Conservation (phyloP, 2,888 invertebrate species). For the Eubasilissa splendida region DNA sequence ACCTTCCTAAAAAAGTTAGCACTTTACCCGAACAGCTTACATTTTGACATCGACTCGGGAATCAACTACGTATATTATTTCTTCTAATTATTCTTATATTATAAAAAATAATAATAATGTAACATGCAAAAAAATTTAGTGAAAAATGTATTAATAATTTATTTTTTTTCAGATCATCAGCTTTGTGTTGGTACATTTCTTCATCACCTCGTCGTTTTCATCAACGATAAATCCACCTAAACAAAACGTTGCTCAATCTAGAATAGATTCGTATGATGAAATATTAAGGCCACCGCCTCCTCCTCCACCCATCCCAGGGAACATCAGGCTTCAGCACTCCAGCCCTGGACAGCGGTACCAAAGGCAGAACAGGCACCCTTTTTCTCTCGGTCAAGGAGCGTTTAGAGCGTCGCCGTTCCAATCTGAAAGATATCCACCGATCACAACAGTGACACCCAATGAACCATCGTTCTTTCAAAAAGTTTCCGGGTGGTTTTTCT, state of each 20-base stretch:
- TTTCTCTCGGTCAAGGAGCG: slow-evolving; percentile 60
- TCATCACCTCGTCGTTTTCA: slow-evolving; percentile 46
- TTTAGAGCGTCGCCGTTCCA: slow-evolving; percentile 41
- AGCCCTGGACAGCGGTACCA: slow-evolving; percentile 63
- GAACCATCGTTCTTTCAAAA: slow-evolving; percentile 72
- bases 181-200: slow-evolving; percentile 55
- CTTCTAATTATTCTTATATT: no score
- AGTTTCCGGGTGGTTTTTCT: slow-evolving; percentile 76
- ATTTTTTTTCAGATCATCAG: slow-evolving; percentile 59
- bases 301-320: slow-evolving; percentile 63
- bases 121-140: neutral
- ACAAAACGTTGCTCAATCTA: slow-evolving; percentile 58
- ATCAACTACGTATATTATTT: no score
- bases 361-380: slow-evolving; percentile 66
- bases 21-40: no score
- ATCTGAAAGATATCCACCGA: slow-evolving; percentile 62
- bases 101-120: no score
- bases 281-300: slow-evolving; percentile 69
- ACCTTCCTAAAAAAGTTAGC: no score
- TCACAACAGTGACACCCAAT: slow-evolving; percentile 65
- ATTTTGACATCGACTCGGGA: no score
- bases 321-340: slow-evolving; percentile 60
- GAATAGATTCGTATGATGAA: slow-evolving; percentile 65
- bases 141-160: neutral
- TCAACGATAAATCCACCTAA: slow-evolving; percentile 31